Evolutionary conservation across 2,113 vertebrate species (phyloP), one percentile per base, ranked within the genome.

Genomic region (Nannobrachium achirus): DNA sequence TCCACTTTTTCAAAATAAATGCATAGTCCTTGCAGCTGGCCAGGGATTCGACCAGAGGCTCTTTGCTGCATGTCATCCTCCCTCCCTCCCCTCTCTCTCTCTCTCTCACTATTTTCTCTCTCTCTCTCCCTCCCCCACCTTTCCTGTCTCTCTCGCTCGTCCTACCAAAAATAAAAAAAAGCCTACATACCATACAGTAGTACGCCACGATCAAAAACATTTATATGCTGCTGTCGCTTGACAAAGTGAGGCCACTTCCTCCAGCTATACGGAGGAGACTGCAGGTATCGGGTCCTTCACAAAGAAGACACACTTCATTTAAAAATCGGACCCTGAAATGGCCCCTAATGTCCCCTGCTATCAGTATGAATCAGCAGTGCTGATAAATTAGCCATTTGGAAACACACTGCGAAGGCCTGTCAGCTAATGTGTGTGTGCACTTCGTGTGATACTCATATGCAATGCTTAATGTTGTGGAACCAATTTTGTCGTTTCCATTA

Each of bases 401-500:
- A 77, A 76, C 80, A 71, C 59, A 65, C 82, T 20, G 71, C 62
- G 74, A 86, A 71, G 78, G 81, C 75, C 75, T 62, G 80, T 76
- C 82, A 78, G 78, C 89, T 86, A 89, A 89, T 86, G 84, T 77
- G 80, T 18, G 40, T 33, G 53, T 33, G 25, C 25, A 33, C 63
- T 59, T 82, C 70, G 80, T 79, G 80, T 76, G 86, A 69, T 79
- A 81, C 82, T 92, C 88, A 88, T 92, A 91, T 85, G 89, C 92
- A 89, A 91, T 84, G 91, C 86, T 89, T 94, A 93, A 94, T 93
- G 93, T 93, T 86, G 83, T 90, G 92, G 91, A 93, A 93, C 92
- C 93, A 86, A 91, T 91, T 91, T 87, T 88, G 89, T 91, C 90
- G 81, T 91, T 92, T 92, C 90, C 92, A 92, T 94, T 93, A 94